A percentile compares a stretch with the other conserved stretches of the same genome.
Evolutionary conservation across 2,888 invertebrate species (phyloP).

Genomic region (Desoria tigrina): DNA sequence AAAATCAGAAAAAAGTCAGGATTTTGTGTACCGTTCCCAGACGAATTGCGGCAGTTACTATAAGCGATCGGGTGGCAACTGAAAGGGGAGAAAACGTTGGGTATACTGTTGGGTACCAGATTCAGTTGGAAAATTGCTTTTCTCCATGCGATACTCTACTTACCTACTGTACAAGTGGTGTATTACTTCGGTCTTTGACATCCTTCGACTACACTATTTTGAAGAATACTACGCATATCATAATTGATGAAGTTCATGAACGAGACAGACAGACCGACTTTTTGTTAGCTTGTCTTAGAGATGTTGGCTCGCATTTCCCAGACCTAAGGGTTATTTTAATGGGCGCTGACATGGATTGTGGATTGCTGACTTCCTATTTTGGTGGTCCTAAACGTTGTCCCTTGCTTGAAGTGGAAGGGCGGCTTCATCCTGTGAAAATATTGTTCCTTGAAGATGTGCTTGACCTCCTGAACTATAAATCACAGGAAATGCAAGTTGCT

Average conservation of each 20-base stretch:
- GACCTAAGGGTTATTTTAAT: constrained; percentile 82
- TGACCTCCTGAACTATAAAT: constrained; percentile 24
- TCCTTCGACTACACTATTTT: constrained; percentile 65
- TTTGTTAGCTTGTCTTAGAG: constrained; percentile 78
- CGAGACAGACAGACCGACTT: constrained; percentile 91
- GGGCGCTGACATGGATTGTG: constrained; percentile 90
- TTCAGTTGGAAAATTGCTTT: constrained; percentile 82
- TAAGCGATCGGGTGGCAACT: constrained; percentile 78
- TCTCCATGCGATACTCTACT: constrained; percentile 73
- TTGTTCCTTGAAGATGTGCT: constrained; percentile 39
- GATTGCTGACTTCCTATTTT: constrained; percentile 81
- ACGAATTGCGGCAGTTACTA: constrained; percentile 83
- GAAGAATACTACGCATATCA: constrained; percentile 76
- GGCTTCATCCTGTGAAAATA: constrained; percentile 59
- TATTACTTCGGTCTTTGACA: constrained; percentile 84
- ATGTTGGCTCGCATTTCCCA: constrained; percentile 67
- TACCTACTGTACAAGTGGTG: constrained; percentile 89
- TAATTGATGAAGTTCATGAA: constrained; percentile 95
- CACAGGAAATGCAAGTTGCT: constrained; percentile 17
- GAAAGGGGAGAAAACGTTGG: constrained; percentile 65
- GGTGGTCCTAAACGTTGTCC: constrained; percentile 64
- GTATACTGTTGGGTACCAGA: constrained; percentile 79
- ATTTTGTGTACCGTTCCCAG: constrained; percentile 93
- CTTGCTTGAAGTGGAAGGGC: constrained; percentile 63
- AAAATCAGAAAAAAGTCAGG: constrained; percentile 67